Base-by-base conservation (phyloP, 2,888 invertebrate species). In the Andricus quercusramuli region DNA sequence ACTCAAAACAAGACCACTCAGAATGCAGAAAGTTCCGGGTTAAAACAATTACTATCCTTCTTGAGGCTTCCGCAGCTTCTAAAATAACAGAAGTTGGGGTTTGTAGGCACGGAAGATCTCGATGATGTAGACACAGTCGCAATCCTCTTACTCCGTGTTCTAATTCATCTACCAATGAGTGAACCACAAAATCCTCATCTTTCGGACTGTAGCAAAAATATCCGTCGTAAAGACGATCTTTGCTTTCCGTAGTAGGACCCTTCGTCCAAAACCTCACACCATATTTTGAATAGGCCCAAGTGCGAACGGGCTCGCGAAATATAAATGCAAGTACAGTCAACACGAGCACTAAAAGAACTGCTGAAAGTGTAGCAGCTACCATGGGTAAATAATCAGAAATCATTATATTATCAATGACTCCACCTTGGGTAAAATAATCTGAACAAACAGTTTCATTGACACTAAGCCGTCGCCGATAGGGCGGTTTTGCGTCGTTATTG, bases 161-260 rank as follows among this genome's bases (percentile, higher is more conserved):
- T 88, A 98, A 93, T 91, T 97, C 97, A 78, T 96, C 96, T 62
- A 97, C 97, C 86, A 98, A 94, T 77, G 96, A 96, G 89, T 97
- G 96, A 82, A 97, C 95, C 6, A 98, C 97, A 91, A 97, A 97
- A 91, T 97, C 96, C 90, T 98, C 97, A 93, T 98, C 98, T 93
- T 97, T 97, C 66, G 97, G 97, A 88, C 97, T 97, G 93, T 98
- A 99, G 89, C 98, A 96, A 20, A 99, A 96, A 92, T 98, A 98
- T 74, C 97, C 98, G 92, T 99, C 98, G 93, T 97, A 98, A 47
- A 97, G 94, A 89, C 97, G 97, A 51, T 84, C 83, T 83, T 96
- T 95, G 89, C 97, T 97, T 91, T 97, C 97, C 90, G 95, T 95
- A 65, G 95, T 94, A 65, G 95, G 94, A 2, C 95, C 94, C 77